Conservation (phyloP, 2,113 vertebrate genomes). For the Pristiophorus japonicus region DNA sequence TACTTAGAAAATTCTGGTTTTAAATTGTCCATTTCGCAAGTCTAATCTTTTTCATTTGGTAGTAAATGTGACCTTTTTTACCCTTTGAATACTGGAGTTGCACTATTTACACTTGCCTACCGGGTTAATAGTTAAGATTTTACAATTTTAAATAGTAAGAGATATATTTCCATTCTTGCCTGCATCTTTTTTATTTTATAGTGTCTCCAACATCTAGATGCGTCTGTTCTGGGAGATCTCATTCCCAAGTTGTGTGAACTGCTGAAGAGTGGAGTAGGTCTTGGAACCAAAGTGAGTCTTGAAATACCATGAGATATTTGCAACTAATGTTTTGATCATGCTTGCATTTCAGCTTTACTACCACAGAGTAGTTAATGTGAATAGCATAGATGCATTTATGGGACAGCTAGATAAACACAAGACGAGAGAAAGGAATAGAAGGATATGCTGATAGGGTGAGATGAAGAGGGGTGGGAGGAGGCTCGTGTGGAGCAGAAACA, state of each 20-base stretch:
- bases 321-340: background rate
- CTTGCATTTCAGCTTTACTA: background rate
- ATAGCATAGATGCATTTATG: too few relatives aligned
- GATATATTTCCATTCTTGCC: background rate
- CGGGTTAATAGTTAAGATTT: background rate
- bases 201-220: conserved; percentile 93
- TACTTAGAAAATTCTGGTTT: background rate
- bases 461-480: too few relatives aligned
- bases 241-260: conserved; percentile 87
- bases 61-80: background rate
- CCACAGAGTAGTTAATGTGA: too few relatives aligned
- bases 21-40: background rate
- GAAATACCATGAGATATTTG: background rate
- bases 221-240: conserved; percentile 79
- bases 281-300: conserved; percentile 84
- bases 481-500: too few relatives aligned
- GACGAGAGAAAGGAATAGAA: too few relatives aligned
- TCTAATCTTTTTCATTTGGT: background rate
- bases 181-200: conserved; percentile 47
- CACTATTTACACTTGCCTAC: conserved; percentile 26
- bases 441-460: too few relatives aligned
- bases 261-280: conserved; percentile 85
- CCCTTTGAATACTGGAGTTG: background rate
- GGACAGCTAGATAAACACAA: too few relatives aligned
- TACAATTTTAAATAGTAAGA: background rate